A percentile compares a stretch with the other conserved stretches of the same genome.
Evolutionary conservation across 2,888 invertebrate genomes (phyloP).

Genomic region (Cacoxenus indagator): DNA sequence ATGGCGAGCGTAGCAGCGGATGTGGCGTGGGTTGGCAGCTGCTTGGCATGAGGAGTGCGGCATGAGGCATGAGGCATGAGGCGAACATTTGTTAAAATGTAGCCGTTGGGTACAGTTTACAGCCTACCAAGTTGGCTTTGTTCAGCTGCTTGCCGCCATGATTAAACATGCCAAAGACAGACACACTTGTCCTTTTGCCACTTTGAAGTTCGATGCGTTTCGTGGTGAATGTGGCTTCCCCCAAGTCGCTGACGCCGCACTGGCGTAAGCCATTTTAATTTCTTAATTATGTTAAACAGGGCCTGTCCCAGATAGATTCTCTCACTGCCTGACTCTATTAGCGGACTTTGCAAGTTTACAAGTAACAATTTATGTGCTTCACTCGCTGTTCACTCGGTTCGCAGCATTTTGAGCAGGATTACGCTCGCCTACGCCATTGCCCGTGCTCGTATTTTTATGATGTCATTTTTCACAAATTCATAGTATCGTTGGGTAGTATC

Average conservation of each 20-base stretch:
- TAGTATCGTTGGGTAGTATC: too few relatives aligned
- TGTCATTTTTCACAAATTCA: too few relatives aligned
- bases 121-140: too few relatives aligned
- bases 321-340: not conserved
- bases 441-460: not conserved
- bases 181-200: slow-evolving; percentile 14
- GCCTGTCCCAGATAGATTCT: not conserved
- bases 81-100: slow-evolving; percentile 53
- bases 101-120: slow-evolving; percentile 62
- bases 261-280: slow-evolving; percentile 59
- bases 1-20: not conserved
- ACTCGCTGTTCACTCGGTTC: too few relatives aligned
- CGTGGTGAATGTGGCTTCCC: slow-evolving; percentile 64
- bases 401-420: too few relatives aligned
- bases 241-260: slow-evolving; percentile 36
- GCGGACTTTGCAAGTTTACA: slow-evolving; percentile 5
- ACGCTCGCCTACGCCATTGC: too few relatives aligned
- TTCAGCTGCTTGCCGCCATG: not conserved
- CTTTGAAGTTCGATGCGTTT: slow-evolving; percentile 44
- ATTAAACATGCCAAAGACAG: not conserved
- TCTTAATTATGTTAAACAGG: slow-evolving; percentile 67
- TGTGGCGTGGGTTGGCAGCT: not conserved
- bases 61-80: slow-evolving; percentile 35
- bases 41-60: not conserved
- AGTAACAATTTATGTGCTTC: not conserved